These are phyloP conservation scores for Drosophila malerkotliana DNA, from an alignment of 1,140 invertebrate genomes.

Conservation along the genomic window DNA sequence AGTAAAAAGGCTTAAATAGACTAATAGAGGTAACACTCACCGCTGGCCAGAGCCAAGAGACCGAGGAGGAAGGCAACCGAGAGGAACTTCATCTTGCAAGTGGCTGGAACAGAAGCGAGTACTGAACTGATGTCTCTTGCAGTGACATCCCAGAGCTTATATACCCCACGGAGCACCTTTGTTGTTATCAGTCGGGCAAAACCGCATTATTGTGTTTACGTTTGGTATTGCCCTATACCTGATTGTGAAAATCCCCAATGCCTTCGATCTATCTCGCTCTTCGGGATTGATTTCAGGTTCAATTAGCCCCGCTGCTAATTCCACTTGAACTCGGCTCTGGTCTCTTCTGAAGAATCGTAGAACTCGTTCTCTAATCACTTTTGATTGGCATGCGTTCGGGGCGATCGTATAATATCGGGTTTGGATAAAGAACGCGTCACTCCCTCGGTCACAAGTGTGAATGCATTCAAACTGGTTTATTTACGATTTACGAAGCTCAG, in stretches of 20 bases:
- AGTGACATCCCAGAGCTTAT: conserved; percentile 4
- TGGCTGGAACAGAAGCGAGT: conserved; percentile 20
- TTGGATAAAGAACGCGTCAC: conserved; percentile 7
- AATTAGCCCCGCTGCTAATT: conserved; percentile 37
- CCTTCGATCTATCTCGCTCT: not conserved
- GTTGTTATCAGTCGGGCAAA: conserved; percentile 23
- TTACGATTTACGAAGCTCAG: conserved; percentile 3
- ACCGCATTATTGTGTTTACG: conserved; percentile 25
- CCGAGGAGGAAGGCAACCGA: conserved; percentile 65
- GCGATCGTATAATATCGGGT: conserved; percentile 8
- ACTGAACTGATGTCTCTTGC: conserved; percentile 35
- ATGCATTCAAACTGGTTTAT: conserved; percentile 20
- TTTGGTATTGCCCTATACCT: conserved; percentile 26
- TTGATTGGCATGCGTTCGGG: conserved; percentile 34
- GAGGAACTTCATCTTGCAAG: conserved; percentile 64
- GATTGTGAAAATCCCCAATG: conserved; percentile 28
- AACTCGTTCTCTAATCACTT: conserved; percentile 37
- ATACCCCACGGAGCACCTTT: conserved; percentile 15
- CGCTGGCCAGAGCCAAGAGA: conserved; percentile 61
- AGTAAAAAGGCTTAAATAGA: not conserved
- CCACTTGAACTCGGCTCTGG: conserved; percentile 12
- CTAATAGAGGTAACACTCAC: conserved; percentile 20
- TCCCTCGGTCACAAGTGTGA: no score
- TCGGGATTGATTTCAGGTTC: conserved; percentile 19
- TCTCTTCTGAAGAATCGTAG: conserved; percentile 24